Evolutionary conservation across 2,888 invertebrate species (phyloP).

Genomic region (Colostygia pectinataria): DNA sequence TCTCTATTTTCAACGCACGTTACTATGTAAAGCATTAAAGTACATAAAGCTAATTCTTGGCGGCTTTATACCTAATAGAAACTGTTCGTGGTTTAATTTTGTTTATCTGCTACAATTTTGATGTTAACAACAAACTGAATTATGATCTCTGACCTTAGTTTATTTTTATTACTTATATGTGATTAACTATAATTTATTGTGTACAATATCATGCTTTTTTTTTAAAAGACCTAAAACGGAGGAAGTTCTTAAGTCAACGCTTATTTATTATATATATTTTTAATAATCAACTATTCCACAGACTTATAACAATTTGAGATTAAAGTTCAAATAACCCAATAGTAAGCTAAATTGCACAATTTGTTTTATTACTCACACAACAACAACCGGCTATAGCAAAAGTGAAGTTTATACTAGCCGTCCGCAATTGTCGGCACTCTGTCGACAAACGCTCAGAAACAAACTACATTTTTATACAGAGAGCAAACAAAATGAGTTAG

Average conservation of each 20-base stretch:
- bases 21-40: slow-evolving; percentile 75
- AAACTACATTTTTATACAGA: slow-evolving; percentile 77
- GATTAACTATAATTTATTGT: too few species aligned
- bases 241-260: too few species aligned
- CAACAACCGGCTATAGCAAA: slow-evolving; percentile 48
- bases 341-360: slow-evolving; percentile 38
- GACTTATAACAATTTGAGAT: slow-evolving; percentile 10
- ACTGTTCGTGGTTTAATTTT: slow-evolving; percentile 30
- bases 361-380: slow-evolving; percentile 49
- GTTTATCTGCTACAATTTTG: slow-evolving; percentile 13
- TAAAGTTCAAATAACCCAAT: slow-evolving; percentile 18
- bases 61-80: slow-evolving; percentile 44
- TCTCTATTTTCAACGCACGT: slow-evolving; percentile 77
- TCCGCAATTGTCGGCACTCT: slow-evolving; percentile 49
- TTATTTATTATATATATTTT: too few species aligned
- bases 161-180: too few species aligned
- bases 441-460: slow-evolving; percentile 65
- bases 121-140: neutral
- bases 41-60: slow-evolving; percentile 45
- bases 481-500: slow-evolving; percentile 77
- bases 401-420: slow-evolving; percentile 57
- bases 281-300: neutral
- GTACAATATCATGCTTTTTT: too few species aligned
- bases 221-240: too few species aligned
- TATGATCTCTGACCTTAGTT: too few species aligned